Base-by-base conservation (phyloP, 2,888 invertebrate species). In the Patella caerulea region DNA sequence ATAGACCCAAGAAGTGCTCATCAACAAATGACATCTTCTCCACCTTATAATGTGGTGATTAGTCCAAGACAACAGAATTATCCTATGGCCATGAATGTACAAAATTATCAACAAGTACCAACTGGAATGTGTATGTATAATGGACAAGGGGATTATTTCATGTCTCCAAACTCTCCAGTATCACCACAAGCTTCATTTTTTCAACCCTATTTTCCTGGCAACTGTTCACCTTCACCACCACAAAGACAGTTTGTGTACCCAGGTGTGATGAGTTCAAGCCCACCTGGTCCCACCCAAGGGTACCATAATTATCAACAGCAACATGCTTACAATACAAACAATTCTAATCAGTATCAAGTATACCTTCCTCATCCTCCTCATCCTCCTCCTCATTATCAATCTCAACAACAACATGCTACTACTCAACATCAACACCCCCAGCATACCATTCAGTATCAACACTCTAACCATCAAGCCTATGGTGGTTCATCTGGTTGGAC, bases 161-260 rank as follows among this genome's bases (percentile, higher is more conserved):
- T 78, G 74, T 74, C 74, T 14, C 72, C 78, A 45, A 19, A 19
- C 12, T 54, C 74, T 55, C 53, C 73, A n/a, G 45, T 71, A 34
- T 73, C 73, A 19, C 59, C 78, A 4, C 53, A 71, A 54, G 34
- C 54, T 9, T 4, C 70, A 5, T 71, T 65, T 19, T 73, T 55
- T 55, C 71, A 78, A 53, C 78, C 45, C 19, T 12, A 15, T n/a
- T 72, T 74, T 71, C 78, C 75, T 14, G 34, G 65, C 19, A 45
- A 45, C 45, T 45, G 45, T 9, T 45, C 45, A 9, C 65, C 19
- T 19, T 65, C 65, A 65, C 65, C 65, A 19, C 65, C 65, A 65
- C 24, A 19, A 65, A 65, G 65, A 19, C 19, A 11, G 11, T 65
- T 24, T 24, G 24, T 65, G 65, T 24, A 65, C 24, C 65, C 19